Percentiles rank a stretch among this genome's conserved stretches.
Evolutionary conservation across 1,140 invertebrate genomes (phyloP).

Genomic region (Tenebrio molitor): DNA sequence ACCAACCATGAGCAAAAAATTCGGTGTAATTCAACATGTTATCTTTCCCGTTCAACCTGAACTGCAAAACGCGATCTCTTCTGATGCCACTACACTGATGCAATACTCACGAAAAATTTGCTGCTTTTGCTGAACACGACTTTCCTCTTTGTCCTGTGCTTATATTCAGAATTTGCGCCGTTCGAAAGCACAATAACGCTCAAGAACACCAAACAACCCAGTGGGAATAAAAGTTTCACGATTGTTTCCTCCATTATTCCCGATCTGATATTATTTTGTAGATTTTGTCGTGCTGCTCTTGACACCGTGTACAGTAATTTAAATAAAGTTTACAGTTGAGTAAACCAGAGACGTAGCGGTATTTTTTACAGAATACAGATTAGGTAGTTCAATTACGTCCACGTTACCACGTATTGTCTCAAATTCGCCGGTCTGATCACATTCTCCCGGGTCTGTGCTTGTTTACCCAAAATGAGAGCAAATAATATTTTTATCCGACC

Average conservation of each 20-base stretch:
- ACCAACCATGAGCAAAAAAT: slow-evolving; percentile 59
- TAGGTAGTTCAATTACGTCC: too few relatives aligned
- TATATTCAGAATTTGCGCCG: slow-evolving; percentile 25
- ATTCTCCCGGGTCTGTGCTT: too few relatives aligned
- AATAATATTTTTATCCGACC: not conserved
- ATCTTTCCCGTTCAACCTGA: slow-evolving; percentile 59
- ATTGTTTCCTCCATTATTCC: slow-evolving; percentile 31
- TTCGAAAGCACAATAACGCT: slow-evolving; percentile 9
- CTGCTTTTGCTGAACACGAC: slow-evolving; percentile 61
- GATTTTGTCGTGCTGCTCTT: slow-evolving; percentile 18
- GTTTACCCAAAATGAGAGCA: too few relatives aligned
- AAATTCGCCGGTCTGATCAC: too few relatives aligned
- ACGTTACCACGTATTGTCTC: too few relatives aligned
- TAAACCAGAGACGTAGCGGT: slow-evolving; percentile 29
- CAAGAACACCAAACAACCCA: slow-evolving; percentile 23
- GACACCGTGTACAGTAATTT: slow-evolving; percentile 19
- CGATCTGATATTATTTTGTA: slow-evolving; percentile 8
- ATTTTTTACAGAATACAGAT: too few relatives aligned
- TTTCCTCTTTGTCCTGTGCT: slow-evolving; percentile 55
- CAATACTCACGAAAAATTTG: slow-evolving; percentile 61
- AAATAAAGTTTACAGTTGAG: slow-evolving; percentile 37
- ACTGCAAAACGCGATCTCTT: slow-evolving; percentile 46
- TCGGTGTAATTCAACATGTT: slow-evolving; percentile 56
- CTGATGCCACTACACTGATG: not conserved
- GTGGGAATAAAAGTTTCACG: slow-evolving; percentile 23